Percentiles rank a stretch among this genome's conserved stretches.
phyloP scores from a whole-genome alignment of 2,797 vertebrate genomes.

The Danio jaintianensis region DNA sequence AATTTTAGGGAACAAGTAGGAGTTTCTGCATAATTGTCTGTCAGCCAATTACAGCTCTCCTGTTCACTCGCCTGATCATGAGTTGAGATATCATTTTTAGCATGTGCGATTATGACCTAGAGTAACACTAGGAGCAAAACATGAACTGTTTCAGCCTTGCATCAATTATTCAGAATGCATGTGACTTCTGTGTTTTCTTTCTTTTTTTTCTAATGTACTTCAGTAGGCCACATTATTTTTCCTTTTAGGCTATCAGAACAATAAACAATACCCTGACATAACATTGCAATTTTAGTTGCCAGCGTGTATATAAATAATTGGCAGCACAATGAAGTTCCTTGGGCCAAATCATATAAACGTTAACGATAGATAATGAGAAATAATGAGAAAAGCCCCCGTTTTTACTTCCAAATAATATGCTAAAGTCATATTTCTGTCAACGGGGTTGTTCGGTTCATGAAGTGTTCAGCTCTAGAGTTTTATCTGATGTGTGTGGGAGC shows the following conservation, averaged over 20 bases:
- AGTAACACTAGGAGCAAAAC: slow-evolving; percentile 26
- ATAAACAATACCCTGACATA: slow-evolving; percentile 43
- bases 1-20: slow-evolving; percentile 66
- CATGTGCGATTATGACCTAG: slow-evolving; percentile 25
- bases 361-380: neutral
- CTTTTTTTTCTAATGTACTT: slow-evolving; percentile 25
- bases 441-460: slow-evolving; percentile 30
- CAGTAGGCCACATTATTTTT: slow-evolving; percentile 24
- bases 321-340: neutral
- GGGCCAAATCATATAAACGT: neutral
- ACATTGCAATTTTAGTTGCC: slow-evolving; percentile 25
- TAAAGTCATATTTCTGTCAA: slow-evolving; percentile 14
- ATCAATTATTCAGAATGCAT: slow-evolving; percentile 21
- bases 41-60: slow-evolving; percentile 71
- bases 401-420: neutral
- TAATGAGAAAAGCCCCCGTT: slow-evolving; percentile 17
- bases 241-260: slow-evolving; percentile 29
- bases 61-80: slow-evolving; percentile 64
- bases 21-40: slow-evolving; percentile 67
- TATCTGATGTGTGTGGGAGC: slow-evolving; percentile 78
- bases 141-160: neutral
- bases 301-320: slow-evolving; percentile 24
- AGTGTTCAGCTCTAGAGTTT: slow-evolving; percentile 27
- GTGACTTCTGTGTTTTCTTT: neutral
- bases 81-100: slow-evolving; percentile 62